phyloP scores from a whole-genome alignment of 2,797 vertebrate genomes.

The Pangasius djambal region DNA sequence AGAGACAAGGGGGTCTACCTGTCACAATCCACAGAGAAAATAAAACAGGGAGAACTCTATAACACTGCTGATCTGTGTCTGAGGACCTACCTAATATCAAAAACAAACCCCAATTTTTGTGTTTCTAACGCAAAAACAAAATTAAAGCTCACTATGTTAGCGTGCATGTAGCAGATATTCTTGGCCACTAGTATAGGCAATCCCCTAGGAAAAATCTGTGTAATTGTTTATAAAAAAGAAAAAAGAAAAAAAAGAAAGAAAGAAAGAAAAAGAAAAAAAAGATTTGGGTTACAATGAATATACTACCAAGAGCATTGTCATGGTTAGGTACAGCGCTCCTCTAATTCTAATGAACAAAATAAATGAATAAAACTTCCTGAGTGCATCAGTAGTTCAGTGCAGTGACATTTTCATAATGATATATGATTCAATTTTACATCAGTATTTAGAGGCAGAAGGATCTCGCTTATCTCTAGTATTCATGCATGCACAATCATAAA shows the following conservation, averaged over 20 bases:
- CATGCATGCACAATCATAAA: slow-evolving; percentile 33
- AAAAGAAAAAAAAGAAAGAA: not conserved
- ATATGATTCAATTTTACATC: slow-evolving; percentile 36
- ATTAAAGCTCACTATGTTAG: not conserved
- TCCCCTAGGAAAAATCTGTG: not conserved
- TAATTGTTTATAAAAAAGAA: not conserved
- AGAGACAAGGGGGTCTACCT: not conserved
- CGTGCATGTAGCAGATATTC: not conserved
- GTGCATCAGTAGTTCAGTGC: slow-evolving; percentile 30
- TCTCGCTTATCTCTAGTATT: not conserved
- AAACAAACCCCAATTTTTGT: not conserved
- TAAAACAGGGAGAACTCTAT: not conserved
- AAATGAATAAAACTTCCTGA: not conserved
- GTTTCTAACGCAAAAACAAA: not conserved
- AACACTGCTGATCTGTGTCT: not conserved
- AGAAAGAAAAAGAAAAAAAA: not conserved
- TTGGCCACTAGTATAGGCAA: not conserved
- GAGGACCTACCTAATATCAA: not conserved
- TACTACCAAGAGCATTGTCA: not conserved
- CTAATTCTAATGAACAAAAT: not conserved
- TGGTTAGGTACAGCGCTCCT: not conserved
- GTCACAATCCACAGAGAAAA: not conserved
- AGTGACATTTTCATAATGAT: slow-evolving; percentile 41
- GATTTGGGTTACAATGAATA: not conserved
- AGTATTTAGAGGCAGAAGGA: slow-evolving; percentile 10